Evolutionary conservation across 92 coral and sea anemone species (phyloP), one percentile per base, ranked within the genome.

Genomic region (Phenganax stokvisi): DNA sequence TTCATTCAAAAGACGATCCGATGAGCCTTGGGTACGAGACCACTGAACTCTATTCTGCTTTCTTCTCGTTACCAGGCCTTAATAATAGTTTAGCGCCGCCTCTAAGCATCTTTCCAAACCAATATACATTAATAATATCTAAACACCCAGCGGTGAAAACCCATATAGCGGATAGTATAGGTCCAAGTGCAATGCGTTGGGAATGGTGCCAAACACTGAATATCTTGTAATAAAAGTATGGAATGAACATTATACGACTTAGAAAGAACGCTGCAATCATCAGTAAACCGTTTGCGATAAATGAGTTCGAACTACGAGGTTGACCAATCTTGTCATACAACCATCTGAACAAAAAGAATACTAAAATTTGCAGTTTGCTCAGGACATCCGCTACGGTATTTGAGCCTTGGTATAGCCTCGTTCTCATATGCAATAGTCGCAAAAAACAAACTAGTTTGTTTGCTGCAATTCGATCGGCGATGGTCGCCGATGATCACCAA

Each of bases 191-290:
- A 10, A 31, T 66, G 59, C 89, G 90, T 27, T 84, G 89, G 7
- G 90, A 86, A 4, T 86, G 80, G 28, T 82, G 86, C 93, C 93
- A 93, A 0, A 84, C 90, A 3, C 81, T 85, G 62, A 80, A 91
- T 52, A 92, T 86, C 59, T 89, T 93, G 89, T 89, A 91, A 59
- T 91, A 93, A 72, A 89, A 93, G 57, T 76, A 87, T 0, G 98
- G 98, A 84, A 93, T 91, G 28, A 93, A 81, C 6, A 83, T 85
- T 4, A 93, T 78, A 7, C 98, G 92, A 63, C 93, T 89, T 27
- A 91, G 82, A 82, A 93, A 89, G 81, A 93, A 93, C 5, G 97
- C 79, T 3, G 78, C 82, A 0, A 88, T 92, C 98, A 93, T 89
- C 2, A 84, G 59, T 74, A 87, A 76, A 54, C 93, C 98, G 87